A percentile compares a stretch with the other conserved stretches of the same genome.
phyloP scores from a whole-genome alignment of 2,888 invertebrate species.

The Drosophila niveifrons region DNA sequence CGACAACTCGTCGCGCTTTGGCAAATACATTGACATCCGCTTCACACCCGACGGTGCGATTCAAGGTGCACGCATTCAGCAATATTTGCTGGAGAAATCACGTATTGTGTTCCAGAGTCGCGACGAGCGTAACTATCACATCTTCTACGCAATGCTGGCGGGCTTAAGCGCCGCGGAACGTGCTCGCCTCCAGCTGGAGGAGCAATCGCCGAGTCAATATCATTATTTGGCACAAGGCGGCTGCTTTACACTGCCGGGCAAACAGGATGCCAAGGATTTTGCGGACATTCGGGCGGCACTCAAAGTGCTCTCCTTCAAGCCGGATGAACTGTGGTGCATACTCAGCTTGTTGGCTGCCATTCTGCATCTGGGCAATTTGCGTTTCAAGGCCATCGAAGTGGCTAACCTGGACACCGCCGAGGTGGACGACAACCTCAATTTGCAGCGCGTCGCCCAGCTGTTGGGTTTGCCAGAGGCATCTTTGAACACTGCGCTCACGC shows the following conservation, averaged over 20 bases:
- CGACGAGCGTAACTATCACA: conserved; percentile 97
- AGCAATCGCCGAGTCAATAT: conserved; percentile 90
- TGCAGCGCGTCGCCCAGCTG: conserved; percentile 90
- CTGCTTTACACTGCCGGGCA: conserved; percentile 87
- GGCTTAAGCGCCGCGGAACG: conserved; percentile 93
- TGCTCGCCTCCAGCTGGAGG: conserved; percentile 89
- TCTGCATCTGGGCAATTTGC: conserved; percentile 96
- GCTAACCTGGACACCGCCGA: conserved; percentile 96
- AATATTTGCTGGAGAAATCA: conserved; percentile 97
- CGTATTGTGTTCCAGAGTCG: conserved; percentile 95
- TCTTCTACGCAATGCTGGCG: conserved; percentile 96
- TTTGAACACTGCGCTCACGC: conserved; percentile 93
- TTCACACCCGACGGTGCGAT: conserved; percentile 94
- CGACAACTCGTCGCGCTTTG: conserved; percentile 98
- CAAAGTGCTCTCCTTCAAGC: conserved; percentile 94
- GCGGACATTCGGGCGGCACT: conserved; percentile 96
- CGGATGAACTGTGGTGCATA: conserved; percentile 93
- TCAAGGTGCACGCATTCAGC: conserved; percentile 97
- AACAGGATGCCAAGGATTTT: conserved; percentile 94
- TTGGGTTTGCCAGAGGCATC: conserved; percentile 89
- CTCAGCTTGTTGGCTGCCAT: conserved; percentile 94
- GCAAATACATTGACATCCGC: conserved; percentile 96
- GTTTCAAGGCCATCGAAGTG: conserved; percentile 90
- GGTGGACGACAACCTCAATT: conserved; percentile 89
- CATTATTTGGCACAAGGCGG: conserved; percentile 93